Conservation (phyloP, 1,140 invertebrate genomes). For the Magallana ariakensis region DNA sequence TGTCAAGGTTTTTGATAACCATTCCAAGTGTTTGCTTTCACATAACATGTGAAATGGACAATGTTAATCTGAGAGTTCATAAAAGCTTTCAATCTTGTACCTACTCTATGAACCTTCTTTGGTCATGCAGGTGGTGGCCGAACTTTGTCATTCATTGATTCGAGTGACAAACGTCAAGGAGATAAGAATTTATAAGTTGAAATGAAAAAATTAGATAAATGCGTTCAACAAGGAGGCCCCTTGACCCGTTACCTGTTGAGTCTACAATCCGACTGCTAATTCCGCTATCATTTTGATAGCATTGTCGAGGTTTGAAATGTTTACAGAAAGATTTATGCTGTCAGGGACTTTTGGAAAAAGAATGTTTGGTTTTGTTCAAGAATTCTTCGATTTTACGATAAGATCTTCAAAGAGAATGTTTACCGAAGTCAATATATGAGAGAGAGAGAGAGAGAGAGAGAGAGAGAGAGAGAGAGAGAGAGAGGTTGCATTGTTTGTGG, state of each 20-base stretch:
- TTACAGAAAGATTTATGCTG: constrained; percentile 1
- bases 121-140: background rate
- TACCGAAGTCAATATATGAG: background rate
- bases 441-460: background rate
- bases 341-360: constrained; percentile 5
- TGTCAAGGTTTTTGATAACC: too few species aligned
- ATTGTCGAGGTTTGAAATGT: background rate
- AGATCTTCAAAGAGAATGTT: background rate
- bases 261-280: background rate
- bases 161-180: background rate
- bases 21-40: too few species aligned
- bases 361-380: background rate
- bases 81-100: too few species aligned
- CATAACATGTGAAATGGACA: too few species aligned
- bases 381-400: constrained; percentile 28
- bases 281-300: constrained; percentile 17
- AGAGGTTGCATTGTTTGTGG: too few species aligned
- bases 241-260: background rate
- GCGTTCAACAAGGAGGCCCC: constrained; percentile 7
- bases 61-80: too few species aligned
- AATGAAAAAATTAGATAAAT: constrained; percentile 19
- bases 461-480: background rate
- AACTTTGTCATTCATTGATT: background rate
- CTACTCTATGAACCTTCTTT: too few species aligned
- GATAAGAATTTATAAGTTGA: background rate